Evolutionary conservation across 2,797 vertebrate genomes (phyloP), one percentile per base, ranked within the genome.

Genomic region (Neosalanx taihuensis): DNA sequence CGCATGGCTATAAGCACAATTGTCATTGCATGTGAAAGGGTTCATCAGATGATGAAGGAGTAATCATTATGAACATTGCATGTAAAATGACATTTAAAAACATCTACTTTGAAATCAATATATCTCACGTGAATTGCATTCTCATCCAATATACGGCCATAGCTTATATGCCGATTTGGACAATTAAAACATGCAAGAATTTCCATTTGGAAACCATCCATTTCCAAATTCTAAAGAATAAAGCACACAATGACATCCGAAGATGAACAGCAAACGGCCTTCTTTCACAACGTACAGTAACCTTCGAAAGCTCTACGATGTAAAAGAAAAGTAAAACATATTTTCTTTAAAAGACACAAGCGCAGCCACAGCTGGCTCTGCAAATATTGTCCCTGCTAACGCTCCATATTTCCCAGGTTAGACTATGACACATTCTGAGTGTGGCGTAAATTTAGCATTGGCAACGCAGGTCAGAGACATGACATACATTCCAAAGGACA

Each of bases 361-460:
- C 18, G n/a, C 31, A 13, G 15, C 30, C 30, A 62, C 60, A 33
- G 60, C 60, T 62, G 60, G 30, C 6, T 62, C 17, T 6, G 18
- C 26, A 31, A 9, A 62, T 9, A 33, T 62, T 29, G 60, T 17
- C 60, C 60, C 31, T 17, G 17, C 60, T 33, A 29, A 3, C 60
- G 18, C 30, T 31, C 60, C 60, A 35, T 35, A 35, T 62, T 35
- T 62, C 60, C 60, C 30, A 62, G 60, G 60, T 62, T 62, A 33
- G 15, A 33, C 29, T 15, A 62, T 35, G 29, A 62, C 60, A 62
- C 60, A 33, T 62, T n/a, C 29, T 31, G 5, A 7, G 15, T 30
- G 15, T 18, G 17, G 17, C 33, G 17, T 62, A 35, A 17, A 62
- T 62, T 15, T 62, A 33, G 60, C 29, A 12, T 61, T 29, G 13